Base-by-base conservation (phyloP, 2,888 invertebrate species). In the Leptopilina drosophilae region DNA sequence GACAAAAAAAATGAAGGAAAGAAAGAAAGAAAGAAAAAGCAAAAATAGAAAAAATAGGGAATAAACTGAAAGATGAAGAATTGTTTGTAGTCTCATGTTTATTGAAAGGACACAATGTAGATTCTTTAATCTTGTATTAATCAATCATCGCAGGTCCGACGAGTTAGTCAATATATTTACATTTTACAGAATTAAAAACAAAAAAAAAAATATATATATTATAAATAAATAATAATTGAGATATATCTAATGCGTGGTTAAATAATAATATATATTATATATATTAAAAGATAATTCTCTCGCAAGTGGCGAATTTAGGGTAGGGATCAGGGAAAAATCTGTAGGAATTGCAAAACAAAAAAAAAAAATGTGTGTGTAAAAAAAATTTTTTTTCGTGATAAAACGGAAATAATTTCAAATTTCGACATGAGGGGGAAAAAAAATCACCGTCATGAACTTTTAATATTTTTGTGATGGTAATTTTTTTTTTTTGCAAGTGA, bases 321-420 rank as follows among this genome's bases (percentile, higher is more conserved):
- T 85, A 85, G 86, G 84, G 83, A 87, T 88, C 87, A 88, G 88
- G 88, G 86, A 87, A 88, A 46, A 46, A 46, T 9, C 77, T 82
- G 86, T 88, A 89, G 89, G 88, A 90, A 91, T 90, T 90, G 88
- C 86, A 89, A 62, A 15, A 62, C 20, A 20, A 20, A 9, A 15
- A 7, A 59, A 12, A 15, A 20, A 9, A 7, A 8, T 20, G 15
- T 9, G 20, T 9, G 20, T 9, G 9, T 20, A 62, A 62, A 59
- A 15, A 59, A 59, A 59, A 15, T 33, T 33, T 33, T 33, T 33
- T 5, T 4, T 33, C 33, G 33, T 33, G 33, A 62, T 11, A 15
- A n/a, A 40, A 26, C 3, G 49, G 49, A 64, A 40, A 42, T 40
- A 76, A 46, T 9, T 6, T 46, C 12, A 26, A 62, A 64, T 40